These are phyloP conservation scores for Melinopterus prodromus DNA, from an alignment of 2,888 invertebrate genomes.

Conservation along the genomic window DNA sequence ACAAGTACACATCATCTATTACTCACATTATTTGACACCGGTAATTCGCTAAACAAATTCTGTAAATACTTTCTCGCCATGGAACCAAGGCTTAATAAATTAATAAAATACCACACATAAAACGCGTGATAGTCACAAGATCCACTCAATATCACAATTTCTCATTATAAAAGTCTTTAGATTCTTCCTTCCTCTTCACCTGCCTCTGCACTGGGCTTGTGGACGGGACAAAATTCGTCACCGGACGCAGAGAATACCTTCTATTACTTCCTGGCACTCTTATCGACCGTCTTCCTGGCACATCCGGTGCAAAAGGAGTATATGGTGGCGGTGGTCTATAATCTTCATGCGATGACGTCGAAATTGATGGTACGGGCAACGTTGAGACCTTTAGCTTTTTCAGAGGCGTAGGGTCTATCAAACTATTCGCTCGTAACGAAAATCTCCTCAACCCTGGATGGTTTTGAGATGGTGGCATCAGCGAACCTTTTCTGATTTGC, in stretches of 20 bases:
- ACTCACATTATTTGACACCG: too few species aligned
- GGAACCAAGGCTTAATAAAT: background rate
- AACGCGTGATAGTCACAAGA: background rate
- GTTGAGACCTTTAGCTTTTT: slow-evolving; percentile 12
- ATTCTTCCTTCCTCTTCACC: slow-evolving; percentile 46
- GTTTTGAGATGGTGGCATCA: slow-evolving; percentile 37
- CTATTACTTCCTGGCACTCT: slow-evolving; percentile 46
- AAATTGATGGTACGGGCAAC: slow-evolving; percentile 12
- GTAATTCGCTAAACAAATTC: background rate
- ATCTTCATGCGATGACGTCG: background rate
- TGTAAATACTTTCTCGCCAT: background rate
- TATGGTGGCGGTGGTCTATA: slow-evolving; percentile 60
- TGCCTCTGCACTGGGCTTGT: slow-evolving; percentile 44
- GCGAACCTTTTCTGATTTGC: slow-evolving; percentile 41
- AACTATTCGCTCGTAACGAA: slow-evolving; percentile 40
- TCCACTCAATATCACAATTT: slow-evolving; percentile 43
- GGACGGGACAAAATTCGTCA: slow-evolving; percentile 52
- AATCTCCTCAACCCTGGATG: slow-evolving; percentile 53
- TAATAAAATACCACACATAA: background rate
- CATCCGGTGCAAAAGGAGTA: slow-evolving; percentile 50
- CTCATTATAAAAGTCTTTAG: slow-evolving; percentile 62
- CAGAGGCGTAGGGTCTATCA: slow-evolving; percentile 14
- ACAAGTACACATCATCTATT: too few species aligned
- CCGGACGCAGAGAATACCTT: slow-evolving; percentile 62
- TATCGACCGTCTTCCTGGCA: slow-evolving; percentile 49